Evolutionary conservation across 2,888 invertebrate genomes (phyloP).

Genomic region (Ormyrus nitidulus): DNA sequence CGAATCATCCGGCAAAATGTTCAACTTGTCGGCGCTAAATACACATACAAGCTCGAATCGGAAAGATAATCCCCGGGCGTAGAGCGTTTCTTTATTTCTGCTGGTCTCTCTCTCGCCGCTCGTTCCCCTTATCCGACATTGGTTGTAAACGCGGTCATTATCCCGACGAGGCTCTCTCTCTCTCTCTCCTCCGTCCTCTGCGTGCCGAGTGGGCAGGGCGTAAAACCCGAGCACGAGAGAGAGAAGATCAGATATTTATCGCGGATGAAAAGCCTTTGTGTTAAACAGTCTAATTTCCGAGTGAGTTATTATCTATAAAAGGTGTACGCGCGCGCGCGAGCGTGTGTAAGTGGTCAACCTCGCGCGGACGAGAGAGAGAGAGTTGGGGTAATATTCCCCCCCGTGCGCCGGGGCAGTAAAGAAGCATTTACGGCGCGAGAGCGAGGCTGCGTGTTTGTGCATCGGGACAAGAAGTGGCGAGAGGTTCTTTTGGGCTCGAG

Average conservation of each 20-base stretch:
- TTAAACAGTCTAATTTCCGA: slow-evolving; percentile 71
- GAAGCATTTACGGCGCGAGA: slow-evolving; percentile 29
- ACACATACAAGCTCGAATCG: slow-evolving; percentile 12
- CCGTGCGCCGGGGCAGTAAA: slow-evolving; percentile 11
- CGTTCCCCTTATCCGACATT: slow-evolving; percentile 36
- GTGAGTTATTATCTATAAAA: slow-evolving; percentile 72
- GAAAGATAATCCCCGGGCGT: slow-evolving; percentile 26
- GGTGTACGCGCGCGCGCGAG: slow-evolving; percentile 18
- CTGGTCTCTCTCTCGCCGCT: slow-evolving; percentile 27
- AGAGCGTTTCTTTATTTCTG: too few relatives aligned
- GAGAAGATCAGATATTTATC: slow-evolving; percentile 63
- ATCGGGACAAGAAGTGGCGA: not conserved
- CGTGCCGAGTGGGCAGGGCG: not conserved
- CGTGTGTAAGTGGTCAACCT: not conserved
- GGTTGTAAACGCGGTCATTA: slow-evolving; percentile 51
- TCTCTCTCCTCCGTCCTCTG: not conserved
- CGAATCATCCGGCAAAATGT: too few relatives aligned
- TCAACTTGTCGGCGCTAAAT: not conserved
- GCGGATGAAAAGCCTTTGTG: slow-evolving; percentile 66
- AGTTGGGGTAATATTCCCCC: too few relatives aligned
- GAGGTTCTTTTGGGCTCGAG: too few relatives aligned
- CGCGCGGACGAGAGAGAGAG: too few relatives aligned
- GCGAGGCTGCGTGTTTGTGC: not conserved
- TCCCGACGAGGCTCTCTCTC: not conserved
- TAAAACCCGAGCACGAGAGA: slow-evolving; percentile 14